A percentile compares a stretch with the other conserved stretches of the same genome.
Evolutionary conservation across 2,888 invertebrate species (phyloP).

Genomic region (Lithophane semibrunnea): DNA sequence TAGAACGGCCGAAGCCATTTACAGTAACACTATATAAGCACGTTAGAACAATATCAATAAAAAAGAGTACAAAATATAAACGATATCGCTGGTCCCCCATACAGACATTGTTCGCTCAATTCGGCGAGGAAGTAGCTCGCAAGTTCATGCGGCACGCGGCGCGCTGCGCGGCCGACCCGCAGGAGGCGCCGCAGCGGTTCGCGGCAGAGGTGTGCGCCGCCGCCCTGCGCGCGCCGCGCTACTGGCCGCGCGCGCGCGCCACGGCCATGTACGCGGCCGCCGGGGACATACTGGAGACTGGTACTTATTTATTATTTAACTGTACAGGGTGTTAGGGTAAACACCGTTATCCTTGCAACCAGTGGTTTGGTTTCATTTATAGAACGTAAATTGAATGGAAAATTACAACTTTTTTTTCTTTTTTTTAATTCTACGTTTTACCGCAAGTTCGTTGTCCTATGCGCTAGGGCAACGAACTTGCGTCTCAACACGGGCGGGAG

Average conservation of each 20-base stretch:
- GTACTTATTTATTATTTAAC: conserved; percentile 61
- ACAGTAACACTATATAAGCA: neutral
- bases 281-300: conserved; percentile 91
- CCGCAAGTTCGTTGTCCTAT: too few species aligned
- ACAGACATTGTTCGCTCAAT: conserved; percentile 92
- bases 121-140: conserved; percentile 92
- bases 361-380: too few species aligned
- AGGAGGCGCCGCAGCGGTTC: conserved; percentile 95
- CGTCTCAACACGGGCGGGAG: too few species aligned
- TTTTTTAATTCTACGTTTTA: too few species aligned
- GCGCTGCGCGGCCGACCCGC: conserved; percentile 91
- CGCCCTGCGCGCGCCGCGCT: conserved; percentile 94
- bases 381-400: too few species aligned
- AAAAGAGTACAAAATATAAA: neutral
- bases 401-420: too few species aligned
- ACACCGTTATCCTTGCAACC: too few species aligned
- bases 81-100: neutral
- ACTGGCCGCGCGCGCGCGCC: conserved; percentile 93
- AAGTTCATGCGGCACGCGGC: conserved; percentile 92
- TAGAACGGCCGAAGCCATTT: neutral
- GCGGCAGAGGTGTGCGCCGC: conserved; percentile 95
- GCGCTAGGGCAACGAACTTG: too few species aligned
- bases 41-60: neutral
- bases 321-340: too few species aligned
- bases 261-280: conserved; percentile 91